Conservation (phyloP, 2,888 invertebrate genomes). For the Drosophila differens region DNA sequence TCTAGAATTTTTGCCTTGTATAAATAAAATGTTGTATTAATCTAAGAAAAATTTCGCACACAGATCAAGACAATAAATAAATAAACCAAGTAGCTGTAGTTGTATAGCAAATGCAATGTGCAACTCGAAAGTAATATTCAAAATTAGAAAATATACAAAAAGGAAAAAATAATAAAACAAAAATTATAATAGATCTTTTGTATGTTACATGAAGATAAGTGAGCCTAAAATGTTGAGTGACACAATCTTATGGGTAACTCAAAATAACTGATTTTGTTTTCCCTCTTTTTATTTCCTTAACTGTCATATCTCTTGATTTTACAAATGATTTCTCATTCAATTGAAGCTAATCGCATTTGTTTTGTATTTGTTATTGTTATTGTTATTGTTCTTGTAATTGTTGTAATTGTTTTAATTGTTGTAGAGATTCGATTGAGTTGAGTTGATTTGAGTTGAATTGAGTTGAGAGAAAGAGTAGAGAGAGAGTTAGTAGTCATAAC, state of each 20-base stretch:
- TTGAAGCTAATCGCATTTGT: constrained; percentile 26
- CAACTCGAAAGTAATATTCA: constrained; percentile 33
- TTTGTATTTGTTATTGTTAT: constrained; percentile 26
- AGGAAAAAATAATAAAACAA: constrained; percentile 19
- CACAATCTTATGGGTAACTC: constrained; percentile 42
- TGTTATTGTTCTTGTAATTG: constrained; percentile 33
- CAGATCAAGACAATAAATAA: constrained; percentile 45
- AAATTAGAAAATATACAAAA: constrained; percentile 18
- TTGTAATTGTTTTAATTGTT: constrained; percentile 53
- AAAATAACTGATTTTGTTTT: not conserved
- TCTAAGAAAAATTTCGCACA: constrained; percentile 31
- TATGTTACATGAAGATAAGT: constrained; percentile 49
- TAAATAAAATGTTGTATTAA: constrained; percentile 19
- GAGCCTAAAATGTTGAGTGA: constrained; percentile 61
- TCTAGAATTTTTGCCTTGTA: constrained; percentile 42
- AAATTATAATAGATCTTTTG: constrained; percentile 27
- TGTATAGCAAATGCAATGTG: constrained; percentile 51
- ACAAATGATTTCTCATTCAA: constrained; percentile 28
- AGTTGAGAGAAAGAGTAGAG: constrained; percentile 35
- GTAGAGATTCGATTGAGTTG: constrained; percentile 20
- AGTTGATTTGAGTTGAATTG: constrained; percentile 54
- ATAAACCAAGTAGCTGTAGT: constrained; percentile 59
- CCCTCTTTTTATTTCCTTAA: constrained; percentile 16
- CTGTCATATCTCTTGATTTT: constrained; percentile 27
- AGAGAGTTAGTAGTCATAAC: constrained; percentile 81